Evolutionary conservation across 2,113 vertebrate genomes (phyloP).

Genomic region (Fulica atra): DNA sequence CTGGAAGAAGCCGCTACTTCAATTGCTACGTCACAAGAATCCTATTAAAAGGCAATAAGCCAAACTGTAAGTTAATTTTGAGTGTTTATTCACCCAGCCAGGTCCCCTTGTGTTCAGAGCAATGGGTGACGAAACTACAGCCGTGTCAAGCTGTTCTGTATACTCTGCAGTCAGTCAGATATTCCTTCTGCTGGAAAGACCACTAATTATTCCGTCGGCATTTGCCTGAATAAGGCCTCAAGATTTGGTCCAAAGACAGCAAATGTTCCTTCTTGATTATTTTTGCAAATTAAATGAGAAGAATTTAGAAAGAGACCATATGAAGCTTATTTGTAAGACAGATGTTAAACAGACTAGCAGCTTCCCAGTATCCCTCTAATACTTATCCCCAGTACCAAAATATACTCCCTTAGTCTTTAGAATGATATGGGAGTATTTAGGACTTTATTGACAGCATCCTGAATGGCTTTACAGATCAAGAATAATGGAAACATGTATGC

Average conservation of each 20-base stretch:
- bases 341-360: conserved; percentile 69
- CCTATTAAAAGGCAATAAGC: conserved; percentile 9
- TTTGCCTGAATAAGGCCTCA: conserved; percentile 51
- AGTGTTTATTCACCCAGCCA: not conserved
- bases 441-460: conserved; percentile 10
- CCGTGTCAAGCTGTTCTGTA: conserved; percentile 5
- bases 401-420: conserved; percentile 50
- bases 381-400: conserved; percentile 65
- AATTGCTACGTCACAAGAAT: not conserved
- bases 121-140: not conserved
- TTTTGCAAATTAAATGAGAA: conserved; percentile 61
- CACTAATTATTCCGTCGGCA: conserved; percentile 14
- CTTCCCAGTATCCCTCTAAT: conserved; percentile 65
- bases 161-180: not conserved
- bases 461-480: not conserved
- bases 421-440: conserved; percentile 18
- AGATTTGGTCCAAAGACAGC: conserved; percentile 54
- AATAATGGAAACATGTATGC: conserved; percentile 13
- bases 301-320: conserved; percentile 68
- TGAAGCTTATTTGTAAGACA: conserved; percentile 72
- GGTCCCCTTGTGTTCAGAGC: not conserved
- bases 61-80: conserved; percentile 4
- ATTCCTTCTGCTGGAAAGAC: conserved; percentile 42
- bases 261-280: conserved; percentile 61
- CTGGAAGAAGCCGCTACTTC: not conserved